A percentile compares a stretch with the other conserved stretches of the same genome.
phyloP scores from a whole-genome alignment of 1,140 invertebrate genomes.

The Neomicropteryx cornuta region DNA sequence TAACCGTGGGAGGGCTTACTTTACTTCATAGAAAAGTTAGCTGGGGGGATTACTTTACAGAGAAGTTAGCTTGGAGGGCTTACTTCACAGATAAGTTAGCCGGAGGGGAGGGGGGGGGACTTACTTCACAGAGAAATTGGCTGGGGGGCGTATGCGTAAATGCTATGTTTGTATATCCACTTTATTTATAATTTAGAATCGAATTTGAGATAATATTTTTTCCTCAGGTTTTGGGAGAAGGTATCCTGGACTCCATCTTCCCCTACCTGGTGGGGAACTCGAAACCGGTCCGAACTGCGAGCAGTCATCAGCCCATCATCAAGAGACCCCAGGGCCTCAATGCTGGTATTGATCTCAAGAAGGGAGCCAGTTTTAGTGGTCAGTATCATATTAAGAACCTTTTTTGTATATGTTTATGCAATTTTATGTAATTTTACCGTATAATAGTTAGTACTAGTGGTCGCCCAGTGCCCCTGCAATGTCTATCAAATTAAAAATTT shows the following conservation, averaged over 20 bases:
- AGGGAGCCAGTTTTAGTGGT: constrained; percentile 38
- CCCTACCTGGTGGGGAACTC: constrained; percentile 50
- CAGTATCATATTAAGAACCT: constrained; percentile 4
- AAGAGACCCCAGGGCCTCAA: constrained; percentile 33
- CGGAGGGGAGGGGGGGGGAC: too few relatives aligned
- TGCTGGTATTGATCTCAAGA: constrained; percentile 32
- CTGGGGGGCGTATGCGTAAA: too few relatives aligned
- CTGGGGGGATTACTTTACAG: too few relatives aligned
- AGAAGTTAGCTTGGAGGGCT: too few relatives aligned
- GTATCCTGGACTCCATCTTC: constrained; percentile 64
- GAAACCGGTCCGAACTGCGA: constrained; percentile 33
- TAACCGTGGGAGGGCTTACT: too few relatives aligned
- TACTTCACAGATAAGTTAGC: too few relatives aligned
- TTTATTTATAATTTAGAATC: constrained; percentile 13
- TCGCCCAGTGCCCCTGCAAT: too few relatives aligned
- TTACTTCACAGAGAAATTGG: too few relatives aligned
- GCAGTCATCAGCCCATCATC: constrained; percentile 40
- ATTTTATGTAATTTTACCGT: too few relatives aligned
- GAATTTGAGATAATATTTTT: constrained; percentile 17
- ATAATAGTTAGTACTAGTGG: too few relatives aligned
- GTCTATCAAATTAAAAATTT: too few relatives aligned
- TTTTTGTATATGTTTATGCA: neutral
- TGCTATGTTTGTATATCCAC: constrained; percentile 16
- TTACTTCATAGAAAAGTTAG: too few relatives aligned
- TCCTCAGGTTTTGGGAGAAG: constrained; percentile 60